phyloP scores from a whole-genome alignment of 2,888 invertebrate species.

The Erebia aethiops region DNA sequence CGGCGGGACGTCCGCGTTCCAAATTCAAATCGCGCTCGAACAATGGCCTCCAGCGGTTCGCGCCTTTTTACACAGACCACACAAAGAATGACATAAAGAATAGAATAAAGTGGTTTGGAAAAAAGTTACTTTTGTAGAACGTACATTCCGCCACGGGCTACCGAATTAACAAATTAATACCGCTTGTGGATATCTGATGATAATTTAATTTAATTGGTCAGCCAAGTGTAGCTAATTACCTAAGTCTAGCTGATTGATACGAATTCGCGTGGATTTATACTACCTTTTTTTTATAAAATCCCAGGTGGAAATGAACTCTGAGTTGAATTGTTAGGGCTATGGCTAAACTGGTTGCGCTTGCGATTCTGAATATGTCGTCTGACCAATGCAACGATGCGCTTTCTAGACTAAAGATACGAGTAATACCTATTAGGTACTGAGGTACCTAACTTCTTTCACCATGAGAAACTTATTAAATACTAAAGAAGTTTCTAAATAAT shows the following conservation, averaged over 20 bases:
- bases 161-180: conserved; percentile 66
- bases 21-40: conserved; percentile 73
- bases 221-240: conserved; percentile 44
- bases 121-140: conserved; percentile 58
- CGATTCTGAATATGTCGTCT: too few species aligned
- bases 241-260: neutral
- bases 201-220: conserved; percentile 53
- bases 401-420: too few species aligned
- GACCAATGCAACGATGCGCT: too few species aligned
- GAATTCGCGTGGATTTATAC: too few species aligned
- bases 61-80: conserved; percentile 63
- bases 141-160: conserved; percentile 59
- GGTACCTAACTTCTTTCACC: too few species aligned
- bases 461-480: too few species aligned
- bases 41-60: conserved; percentile 74
- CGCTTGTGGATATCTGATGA: conserved; percentile 43
- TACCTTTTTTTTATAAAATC: neutral
- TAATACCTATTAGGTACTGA: too few species aligned
- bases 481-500: too few species aligned
- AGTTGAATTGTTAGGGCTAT: too few species aligned
- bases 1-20: conserved; percentile 71
- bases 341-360: too few species aligned
- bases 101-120: conserved; percentile 53
- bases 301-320: too few species aligned
- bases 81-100: conserved; percentile 68